phyloP scores from a whole-genome alignment of 2,797 vertebrate species.

The Sebastes taczanowskii region DNA sequence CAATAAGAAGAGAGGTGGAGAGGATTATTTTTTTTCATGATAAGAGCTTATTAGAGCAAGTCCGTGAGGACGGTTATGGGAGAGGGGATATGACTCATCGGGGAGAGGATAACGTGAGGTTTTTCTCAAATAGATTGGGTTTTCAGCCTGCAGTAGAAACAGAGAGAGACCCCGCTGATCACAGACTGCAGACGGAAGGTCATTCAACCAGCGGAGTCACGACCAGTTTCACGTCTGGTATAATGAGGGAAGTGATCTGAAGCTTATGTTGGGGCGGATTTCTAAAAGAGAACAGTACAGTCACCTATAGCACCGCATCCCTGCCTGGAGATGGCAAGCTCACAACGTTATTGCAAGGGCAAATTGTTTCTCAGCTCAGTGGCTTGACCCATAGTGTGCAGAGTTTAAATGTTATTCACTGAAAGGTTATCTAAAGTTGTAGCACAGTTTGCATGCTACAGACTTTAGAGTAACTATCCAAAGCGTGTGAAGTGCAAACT shows the following conservation, averaged over 20 bases:
- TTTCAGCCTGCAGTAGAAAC: not conserved
- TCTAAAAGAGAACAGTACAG: not conserved
- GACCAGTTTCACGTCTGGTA: not conserved
- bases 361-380: not conserved
- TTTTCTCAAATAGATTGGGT: conserved; percentile 4
- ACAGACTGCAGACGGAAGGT: not conserved
- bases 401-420: not conserved
- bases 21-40: not conserved
- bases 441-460: too few relatives aligned
- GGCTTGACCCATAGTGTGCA: not conserved
- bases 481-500: not conserved
- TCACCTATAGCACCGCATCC: not conserved
- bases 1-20: not conserved
- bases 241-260: conserved; percentile 15
- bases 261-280: not conserved
- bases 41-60: conserved; percentile 14
- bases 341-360: not conserved
- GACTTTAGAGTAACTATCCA: not conserved
- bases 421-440: too few relatives aligned
- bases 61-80: not conserved
- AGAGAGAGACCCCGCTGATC: not conserved
- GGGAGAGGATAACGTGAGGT: not conserved
- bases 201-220: not conserved
- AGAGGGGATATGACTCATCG: conserved; percentile 11
- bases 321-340: not conserved